Evolutionary conservation across 2,113 vertebrate genomes (phyloP), one percentile per base, ranked within the genome.

Genomic region (Pachypanchax playfairii): DNA sequence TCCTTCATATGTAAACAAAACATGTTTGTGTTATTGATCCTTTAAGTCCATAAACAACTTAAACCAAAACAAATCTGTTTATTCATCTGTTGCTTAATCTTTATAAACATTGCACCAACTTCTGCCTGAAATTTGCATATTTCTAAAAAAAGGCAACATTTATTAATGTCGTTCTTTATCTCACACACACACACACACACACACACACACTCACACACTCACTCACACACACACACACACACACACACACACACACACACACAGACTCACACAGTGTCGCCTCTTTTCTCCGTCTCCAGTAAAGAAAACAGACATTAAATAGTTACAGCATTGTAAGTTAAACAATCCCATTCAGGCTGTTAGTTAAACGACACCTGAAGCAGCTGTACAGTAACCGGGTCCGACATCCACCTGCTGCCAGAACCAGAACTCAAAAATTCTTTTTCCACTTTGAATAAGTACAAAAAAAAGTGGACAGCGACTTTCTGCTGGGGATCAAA

Each of bases 91-190:
- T 77, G 62, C 26, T 76, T 81, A 55, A 68, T 72, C 70, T 77
- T 79, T 80, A 83, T 60, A 84, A 87, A 82, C 84, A 85, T 81
- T 74, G 60, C 81, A 86, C 83, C 65, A 78, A 54, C 60, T 29
- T 62, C 54, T 73, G 48, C 55, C 55, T 70, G 25, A 84, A 72
- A 70, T 70, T 77, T 77, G 65, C 64, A 80, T 71, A 47, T 65
- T 82, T 53, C 70, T 79, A 70, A 82, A 88, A n/a, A n/a, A 88
- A 88, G 86, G 75, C 80, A 74, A 77, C 70, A 60, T 65, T 65
- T 1, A 38, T 26, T 38, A 2, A 35, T 72, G 24, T 77, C 35
- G 52, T 21, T 59, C 10, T 48, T 3, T 0, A 10, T 58, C n/a
- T 26, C 51, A 4, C 22, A 6, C 47, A 3, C 28, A 13, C 29